These are phyloP conservation scores for Eulemur mongoz DNA, from an alignment of 2,797 vertebrate species.

Conservation along the genomic window DNA sequence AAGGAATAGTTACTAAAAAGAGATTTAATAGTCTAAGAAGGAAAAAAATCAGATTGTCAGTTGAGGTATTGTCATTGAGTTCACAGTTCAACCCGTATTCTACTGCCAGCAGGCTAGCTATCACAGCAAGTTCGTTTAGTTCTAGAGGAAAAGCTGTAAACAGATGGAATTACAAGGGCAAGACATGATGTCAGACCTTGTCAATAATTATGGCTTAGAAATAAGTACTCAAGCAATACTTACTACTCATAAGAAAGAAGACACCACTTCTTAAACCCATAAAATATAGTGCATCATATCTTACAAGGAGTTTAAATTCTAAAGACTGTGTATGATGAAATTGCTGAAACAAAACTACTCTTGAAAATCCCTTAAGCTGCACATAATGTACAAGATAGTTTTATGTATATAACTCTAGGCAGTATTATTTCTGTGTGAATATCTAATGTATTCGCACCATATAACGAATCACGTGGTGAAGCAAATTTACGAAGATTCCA, in stretches of 20 bases:
- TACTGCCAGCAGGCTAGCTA: neutral
- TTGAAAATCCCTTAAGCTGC: neutral
- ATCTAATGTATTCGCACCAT: neutral
- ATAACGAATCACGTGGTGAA: neutral
- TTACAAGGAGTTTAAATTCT: constrained; percentile 1
- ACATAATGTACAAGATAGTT: neutral
- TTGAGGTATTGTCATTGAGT: neutral
- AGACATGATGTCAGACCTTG: neutral
- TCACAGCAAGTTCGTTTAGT: neutral
- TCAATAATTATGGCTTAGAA: neutral
- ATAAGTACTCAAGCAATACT: neutral
- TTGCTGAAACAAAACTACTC: neutral
- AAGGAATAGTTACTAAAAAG: neutral
- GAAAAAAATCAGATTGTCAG: neutral
- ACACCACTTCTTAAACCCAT: neutral
- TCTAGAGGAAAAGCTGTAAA: neutral
- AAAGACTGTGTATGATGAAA: neutral
- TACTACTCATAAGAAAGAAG: neutral
- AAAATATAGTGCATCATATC: neutral
- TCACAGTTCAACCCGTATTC: neutral
- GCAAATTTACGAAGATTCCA: neutral
- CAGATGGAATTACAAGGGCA: neutral
- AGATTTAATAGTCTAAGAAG: neutral
- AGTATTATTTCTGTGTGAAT: neutral
- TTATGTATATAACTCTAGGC: neutral